These are phyloP conservation scores for Motacilla tschutschensis DNA, from an alignment of 2,113 vertebrate genomes.

Conservation along the genomic window DNA sequence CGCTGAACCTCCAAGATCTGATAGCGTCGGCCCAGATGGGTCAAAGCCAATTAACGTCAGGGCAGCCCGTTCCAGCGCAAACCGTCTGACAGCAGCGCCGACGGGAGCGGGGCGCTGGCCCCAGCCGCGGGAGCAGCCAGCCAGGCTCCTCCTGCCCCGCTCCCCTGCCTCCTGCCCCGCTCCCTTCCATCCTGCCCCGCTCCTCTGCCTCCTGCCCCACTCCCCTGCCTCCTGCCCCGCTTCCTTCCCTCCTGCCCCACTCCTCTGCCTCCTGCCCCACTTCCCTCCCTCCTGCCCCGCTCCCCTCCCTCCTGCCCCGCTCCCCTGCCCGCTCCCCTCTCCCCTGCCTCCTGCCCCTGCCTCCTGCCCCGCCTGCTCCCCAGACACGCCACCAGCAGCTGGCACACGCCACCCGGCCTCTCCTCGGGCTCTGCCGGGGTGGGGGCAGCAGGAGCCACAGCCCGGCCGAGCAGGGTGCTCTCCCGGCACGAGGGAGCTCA, in stretches of 20 bases:
- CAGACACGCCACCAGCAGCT: fast-evolving
- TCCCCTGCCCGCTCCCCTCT: neutral
- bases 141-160: neutral
- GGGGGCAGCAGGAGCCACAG: neutral
- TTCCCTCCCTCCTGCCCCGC: no score
- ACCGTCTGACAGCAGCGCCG: neutral
- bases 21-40: neutral
- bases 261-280: no score
- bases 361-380: neutral
- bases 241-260: no score
- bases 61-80: neutral
- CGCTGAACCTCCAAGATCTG: neutral
- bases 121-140: neutral
- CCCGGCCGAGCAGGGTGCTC: neutral
- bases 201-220: no score
- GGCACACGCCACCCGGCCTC: neutral
- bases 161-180: neutral
- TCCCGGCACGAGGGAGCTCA: neutral
- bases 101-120: fast-evolving
- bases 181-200: no score
- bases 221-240: no score
- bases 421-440: neutral
- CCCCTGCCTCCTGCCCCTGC: neutral
- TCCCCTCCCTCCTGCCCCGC: no score
- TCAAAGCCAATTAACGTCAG: constrained; percentile 6